phyloP scores from a whole-genome alignment of 2,888 invertebrate genomes.

The Cylloceria caligata region DNA sequence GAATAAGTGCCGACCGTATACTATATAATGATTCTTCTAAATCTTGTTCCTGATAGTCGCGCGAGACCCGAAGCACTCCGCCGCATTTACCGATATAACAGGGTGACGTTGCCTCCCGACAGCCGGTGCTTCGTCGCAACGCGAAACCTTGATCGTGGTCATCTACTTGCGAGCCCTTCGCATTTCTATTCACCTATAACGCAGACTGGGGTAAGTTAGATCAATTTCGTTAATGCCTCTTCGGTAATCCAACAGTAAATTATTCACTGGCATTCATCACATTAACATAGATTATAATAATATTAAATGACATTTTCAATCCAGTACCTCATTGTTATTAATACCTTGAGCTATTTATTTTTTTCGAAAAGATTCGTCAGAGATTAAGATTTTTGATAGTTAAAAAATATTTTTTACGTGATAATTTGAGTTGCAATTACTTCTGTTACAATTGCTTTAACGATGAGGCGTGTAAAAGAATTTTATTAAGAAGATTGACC shows the following conservation, averaged over 20 bases:
- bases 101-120: slow-evolving; percentile 26
- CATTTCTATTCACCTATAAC: not conserved
- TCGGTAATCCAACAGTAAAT: too few species aligned
- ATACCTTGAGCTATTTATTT: too few species aligned
- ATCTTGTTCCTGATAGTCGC: slow-evolving; percentile 69
- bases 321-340: too few species aligned
- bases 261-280: too few species aligned
- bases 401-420: too few species aligned
- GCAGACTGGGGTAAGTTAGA: not conserved
- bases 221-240: not conserved
- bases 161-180: slow-evolving; percentile 26
- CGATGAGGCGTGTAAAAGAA: too few species aligned
- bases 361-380: too few species aligned
- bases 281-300: too few species aligned
- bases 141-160: slow-evolving; percentile 42
- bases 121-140: slow-evolving; percentile 8
- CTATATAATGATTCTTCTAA: slow-evolving; percentile 71
- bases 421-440: too few species aligned
- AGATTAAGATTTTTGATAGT: too few species aligned
- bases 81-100: slow-evolving; percentile 28
- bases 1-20: slow-evolving; percentile 65
- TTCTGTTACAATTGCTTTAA: too few species aligned
- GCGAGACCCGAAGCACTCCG: slow-evolving; percentile 44
- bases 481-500: not conserved
- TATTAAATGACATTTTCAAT: too few species aligned